Conservation (phyloP, 53 echinoderm and acorn worm species). For the Patiria pectinifera region DNA sequence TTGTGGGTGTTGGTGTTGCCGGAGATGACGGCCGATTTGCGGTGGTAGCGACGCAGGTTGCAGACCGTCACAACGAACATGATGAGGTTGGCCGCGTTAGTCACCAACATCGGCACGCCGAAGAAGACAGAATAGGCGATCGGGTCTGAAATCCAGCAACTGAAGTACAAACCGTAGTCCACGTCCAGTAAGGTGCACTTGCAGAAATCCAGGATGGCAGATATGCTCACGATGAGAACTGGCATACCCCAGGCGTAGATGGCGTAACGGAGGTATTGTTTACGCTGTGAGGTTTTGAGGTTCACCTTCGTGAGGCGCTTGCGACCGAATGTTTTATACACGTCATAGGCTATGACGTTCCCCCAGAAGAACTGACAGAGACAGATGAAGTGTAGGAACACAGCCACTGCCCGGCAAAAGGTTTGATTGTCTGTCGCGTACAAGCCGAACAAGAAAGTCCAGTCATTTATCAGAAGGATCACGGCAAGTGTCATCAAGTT, state of each 20-base stretch:
- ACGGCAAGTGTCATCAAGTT: conserved; percentile 80
- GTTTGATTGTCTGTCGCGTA: conserved; percentile 51
- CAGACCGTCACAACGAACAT: conserved; percentile 75
- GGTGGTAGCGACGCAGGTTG: conserved; percentile 62
- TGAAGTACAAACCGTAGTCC: conserved; percentile 77
- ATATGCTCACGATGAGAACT: conserved; percentile 52
- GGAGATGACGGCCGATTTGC: conserved; percentile 31
- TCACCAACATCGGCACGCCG: conserved; percentile 67
- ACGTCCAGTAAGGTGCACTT: conserved; percentile 73
- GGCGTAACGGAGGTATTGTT: conserved; percentile 74
- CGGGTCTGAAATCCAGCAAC: conserved; percentile 92
- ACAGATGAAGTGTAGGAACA: conserved; percentile 82
- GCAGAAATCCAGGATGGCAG: conserved; percentile 71
- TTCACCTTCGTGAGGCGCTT: conserved; percentile 35
- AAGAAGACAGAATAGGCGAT: conserved; percentile 74
- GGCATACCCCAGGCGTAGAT: conserved; percentile 91
- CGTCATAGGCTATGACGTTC: conserved; percentile 84
- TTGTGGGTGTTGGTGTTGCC: conserved; percentile 26
- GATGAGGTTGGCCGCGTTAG: conserved; percentile 66
- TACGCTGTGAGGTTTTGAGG: conserved; percentile 46
- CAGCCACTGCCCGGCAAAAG: conserved; percentile 68
- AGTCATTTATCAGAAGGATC: conserved; percentile 70
- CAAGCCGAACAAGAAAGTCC: conserved; percentile 70
- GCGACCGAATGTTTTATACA: conserved; percentile 89
- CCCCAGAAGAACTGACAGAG: conserved; percentile 86